Evolutionary conservation across 2,888 invertebrate species (phyloP), one percentile per base, ranked within the genome.

Genomic region (Bembecia ichneumoniformis): DNA sequence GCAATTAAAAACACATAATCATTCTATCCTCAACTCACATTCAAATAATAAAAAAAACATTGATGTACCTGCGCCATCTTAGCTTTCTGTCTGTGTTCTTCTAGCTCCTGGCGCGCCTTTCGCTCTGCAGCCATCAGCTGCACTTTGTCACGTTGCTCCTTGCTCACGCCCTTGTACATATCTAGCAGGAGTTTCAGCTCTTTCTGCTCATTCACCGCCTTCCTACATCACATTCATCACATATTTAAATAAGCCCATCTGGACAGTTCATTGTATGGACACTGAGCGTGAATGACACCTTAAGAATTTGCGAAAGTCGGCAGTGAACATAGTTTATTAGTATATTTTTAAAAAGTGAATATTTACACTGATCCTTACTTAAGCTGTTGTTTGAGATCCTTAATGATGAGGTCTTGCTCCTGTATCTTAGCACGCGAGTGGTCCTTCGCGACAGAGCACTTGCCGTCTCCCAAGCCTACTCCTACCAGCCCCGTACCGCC

Each of bases 151-250:
- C 98, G 89, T 73, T 97, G 96, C 69, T 98, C 98, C 75, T 98
- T 98, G 52, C 96, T 94, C 7, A 96, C 96, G n/a, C 96, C 96
- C 84, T 98, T 98, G 86, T 98, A 97, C 96, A 97, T 97, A 75
- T 98, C 98, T 55, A 98, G 86, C 10, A 98, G 79, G 0, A 98
- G 82, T 73, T 98, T 98, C 91, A 98, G 90, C 77, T 98, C 98
- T 65, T 96, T 96, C 78, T 97, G 96, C 71, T 96, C 96, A 71
- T 96, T 96, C 46, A 95, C 89, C 10, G 96, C 95, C 88, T 96
- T 98, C 81, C 94, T 96, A 67, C 13, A 28, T 46, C 10, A 44
- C 14, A 43, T 13, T 43, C n/a, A n/a, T n/a, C n/a, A 35, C 7
- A 35, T 9, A 35, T 35, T 35, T 35, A 40, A 40, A 40, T n/a